Base-by-base conservation (phyloP, 2,888 invertebrate genomes). In the Sclerodermus sp. region DNA sequence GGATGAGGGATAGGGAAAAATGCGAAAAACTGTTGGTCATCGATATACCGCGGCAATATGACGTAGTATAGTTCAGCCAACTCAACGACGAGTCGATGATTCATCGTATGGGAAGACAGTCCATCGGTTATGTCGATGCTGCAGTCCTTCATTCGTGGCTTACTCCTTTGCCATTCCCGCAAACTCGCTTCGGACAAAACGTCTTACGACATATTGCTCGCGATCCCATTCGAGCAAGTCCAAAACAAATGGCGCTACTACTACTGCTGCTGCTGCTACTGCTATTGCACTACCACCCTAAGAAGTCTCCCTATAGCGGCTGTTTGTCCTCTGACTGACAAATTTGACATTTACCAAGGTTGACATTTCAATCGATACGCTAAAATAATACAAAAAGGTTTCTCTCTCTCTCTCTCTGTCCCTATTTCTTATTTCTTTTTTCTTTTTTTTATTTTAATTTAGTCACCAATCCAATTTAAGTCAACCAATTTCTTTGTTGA, bases 81-180 rank as follows among this genome's bases (percentile, higher is more conserved):
- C 55, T 57, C 53, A 42, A 41, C 44, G 44, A 58, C 55, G 55
- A 62, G 57, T 58, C 59, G 57, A 63, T 68, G 68, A 69, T 68
- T 68, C 66, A 69, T 67, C 59, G 67, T 47, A 55, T 50, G 53
- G 56, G 50, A 57, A 59, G 57, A 50, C 58, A 53, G 66, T 61
- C 66, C 66, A 70, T 66, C 62, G 62, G 64, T 69, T 67, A 70
- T 62, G 57, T 59, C 62, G 52, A 63, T 54, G 60, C 55, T 42
- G 62, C 58, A 51, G 57, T 61, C 53, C 58, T 37, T 55, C 62
- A 57, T 57, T 53, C 58, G 34, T 41, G 54, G 53, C 53, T 58
- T 43, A 58, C 48, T 52, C 57, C 55, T 58, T 54, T 50, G 18
- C 49, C 47, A 53, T 49, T 51, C 56, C 60, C 43, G 15, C 13